Evolutionary conservation across 2,888 invertebrate genomes (phyloP).

Genomic region (Caenorhabditis wallacei): DNA sequence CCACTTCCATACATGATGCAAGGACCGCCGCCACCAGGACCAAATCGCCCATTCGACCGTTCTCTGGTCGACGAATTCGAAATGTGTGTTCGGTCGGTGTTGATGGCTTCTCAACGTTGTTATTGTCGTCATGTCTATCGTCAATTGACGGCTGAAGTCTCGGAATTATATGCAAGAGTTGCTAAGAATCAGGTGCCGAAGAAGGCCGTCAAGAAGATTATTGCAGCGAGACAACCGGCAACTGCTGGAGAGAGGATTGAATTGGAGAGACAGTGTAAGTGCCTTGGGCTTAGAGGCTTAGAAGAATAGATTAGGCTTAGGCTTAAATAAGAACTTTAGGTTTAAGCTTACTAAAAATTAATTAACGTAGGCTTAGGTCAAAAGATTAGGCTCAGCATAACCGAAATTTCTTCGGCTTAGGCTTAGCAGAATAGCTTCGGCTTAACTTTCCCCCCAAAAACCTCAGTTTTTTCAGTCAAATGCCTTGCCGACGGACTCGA

Average conservation of each 20-base stretch:
- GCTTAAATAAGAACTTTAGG: neutral
- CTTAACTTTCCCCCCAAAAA: neutral
- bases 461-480: slow-evolving; percentile 54
- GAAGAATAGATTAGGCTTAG: neutral
- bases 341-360: neutral
- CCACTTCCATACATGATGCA: slow-evolving; percentile 17
- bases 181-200: slow-evolving; percentile 65
- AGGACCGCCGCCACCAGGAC: neutral
- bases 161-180: slow-evolving; percentile 59
- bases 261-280: slow-evolving; percentile 62
- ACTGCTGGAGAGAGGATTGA: slow-evolving; percentile 46
- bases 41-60: slow-evolving; percentile 42
- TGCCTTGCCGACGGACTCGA: slow-evolving; percentile 60
- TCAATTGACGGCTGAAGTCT: slow-evolving; percentile 63
- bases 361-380: too few relatives aligned
- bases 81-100: slow-evolving; percentile 57
- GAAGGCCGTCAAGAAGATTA: slow-evolving; percentile 65
- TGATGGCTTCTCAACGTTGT: slow-evolving; percentile 56
- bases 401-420: neutral
- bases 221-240: slow-evolving; percentile 35
- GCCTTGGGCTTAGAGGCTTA: too few relatives aligned
- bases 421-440: neutral
- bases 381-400: too few relatives aligned
- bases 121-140: slow-evolving; percentile 63
- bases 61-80: slow-evolving; percentile 58